Evolutionary conservation across 2,113 vertebrate species (phyloP), one percentile per base, ranked within the genome.

Genomic region (Trachemys scripta): DNA sequence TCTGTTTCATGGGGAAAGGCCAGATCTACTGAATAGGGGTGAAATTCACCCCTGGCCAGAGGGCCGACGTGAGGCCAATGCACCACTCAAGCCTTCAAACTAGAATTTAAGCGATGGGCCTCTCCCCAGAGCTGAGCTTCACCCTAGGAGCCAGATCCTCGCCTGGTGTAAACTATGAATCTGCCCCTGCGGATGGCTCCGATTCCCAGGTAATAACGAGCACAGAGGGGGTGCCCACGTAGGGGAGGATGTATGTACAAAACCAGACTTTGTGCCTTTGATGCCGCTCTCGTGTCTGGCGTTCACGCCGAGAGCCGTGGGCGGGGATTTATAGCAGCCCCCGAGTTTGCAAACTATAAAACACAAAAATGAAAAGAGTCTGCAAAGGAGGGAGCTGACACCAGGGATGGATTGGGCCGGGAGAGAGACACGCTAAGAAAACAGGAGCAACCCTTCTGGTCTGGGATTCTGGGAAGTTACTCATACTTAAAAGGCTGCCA

Each of bases 311-410:
- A 95, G 92, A 96, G 79, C 47, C 76, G 12, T 91, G 93, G 54
- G 51, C 3, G 83, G 93, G 81, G 91, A 92, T 91, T 96, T 84
- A 92, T 88, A 79, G 93, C 16, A 16, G 92, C 79, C 87, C 88
- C 92, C 35, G 84, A 91, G 90, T 93, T 92, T 89, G 85, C 92
- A 93, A 76, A 90, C 89, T 88, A 11, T 95, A 91, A 96, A 96
- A 90, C 78, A 90, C 85, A 82, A 72, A 92, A 85, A 81, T 85
- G 53, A 90, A 94, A 97, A 89, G 80, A 90, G 76, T 22, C 88
- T 8, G 6, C 35, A 87, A 95, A 45, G 35, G 80, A 96, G 88
- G 80, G 94, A 87, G 57, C 54, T 90, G 94, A 82, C 49, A 79
- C 47, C 80, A 57, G 84, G 88, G 69, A 53, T 53, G 80, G 89